Percentiles rank a stretch among this genome's conserved stretches.
Evolutionary conservation across 2,113 vertebrate genomes (phyloP).

Genomic region (Azemiops feae): DNA sequence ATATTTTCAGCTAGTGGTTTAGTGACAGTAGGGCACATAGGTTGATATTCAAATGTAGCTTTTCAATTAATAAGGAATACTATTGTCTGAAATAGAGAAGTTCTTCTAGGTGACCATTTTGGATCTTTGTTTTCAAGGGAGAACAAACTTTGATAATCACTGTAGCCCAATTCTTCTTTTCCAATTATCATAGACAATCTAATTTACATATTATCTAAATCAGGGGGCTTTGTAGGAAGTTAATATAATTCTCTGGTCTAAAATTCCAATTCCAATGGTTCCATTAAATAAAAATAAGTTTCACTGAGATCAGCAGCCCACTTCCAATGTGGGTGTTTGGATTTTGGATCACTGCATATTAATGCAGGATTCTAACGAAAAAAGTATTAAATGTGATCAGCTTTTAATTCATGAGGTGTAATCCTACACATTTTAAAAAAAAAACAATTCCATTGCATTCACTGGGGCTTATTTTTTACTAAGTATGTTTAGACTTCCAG

Average conservation of each 20-base stretch:
- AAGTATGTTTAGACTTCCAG: not conserved
- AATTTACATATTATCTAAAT: not conserved
- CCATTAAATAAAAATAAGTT: not conserved
- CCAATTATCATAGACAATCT: not conserved
- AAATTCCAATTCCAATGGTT: not conserved
- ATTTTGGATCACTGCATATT: not conserved
- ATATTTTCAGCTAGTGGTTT: not conserved
- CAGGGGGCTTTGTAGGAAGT: not conserved
- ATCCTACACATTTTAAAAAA: not conserved
- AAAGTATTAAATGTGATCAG: not conserved
- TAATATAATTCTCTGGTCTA: not conserved
- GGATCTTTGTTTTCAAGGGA: not conserved
- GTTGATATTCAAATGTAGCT: not conserved
- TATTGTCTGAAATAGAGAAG: not conserved
- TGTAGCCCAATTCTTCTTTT: not conserved
- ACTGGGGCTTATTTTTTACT: not conserved
- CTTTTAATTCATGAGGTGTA: not conserved
- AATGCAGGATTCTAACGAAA: not conserved
- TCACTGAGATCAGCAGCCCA: not conserved
- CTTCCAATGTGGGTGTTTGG: not conserved
- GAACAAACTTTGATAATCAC: not conserved
- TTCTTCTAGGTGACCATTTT: not conserved
- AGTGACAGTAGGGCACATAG: not conserved
- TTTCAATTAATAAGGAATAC: not conserved
- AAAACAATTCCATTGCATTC: not conserved